phyloP scores from a whole-genome alignment of 2,888 invertebrate genomes.

The Melanargia galathea region DNA sequence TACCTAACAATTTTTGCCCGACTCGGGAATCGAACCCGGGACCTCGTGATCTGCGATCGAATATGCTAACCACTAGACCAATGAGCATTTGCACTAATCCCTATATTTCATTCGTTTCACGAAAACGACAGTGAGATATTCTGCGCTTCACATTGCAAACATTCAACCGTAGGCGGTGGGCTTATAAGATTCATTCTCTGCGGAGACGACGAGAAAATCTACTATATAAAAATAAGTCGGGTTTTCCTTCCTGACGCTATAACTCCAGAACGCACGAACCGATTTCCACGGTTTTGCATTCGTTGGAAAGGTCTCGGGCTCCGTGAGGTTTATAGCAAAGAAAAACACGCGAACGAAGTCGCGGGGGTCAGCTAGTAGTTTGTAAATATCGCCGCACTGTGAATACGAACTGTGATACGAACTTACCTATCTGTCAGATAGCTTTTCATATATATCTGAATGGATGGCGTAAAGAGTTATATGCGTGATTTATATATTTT shows the following conservation, averaged over 20 bases:
- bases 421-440: neutral
- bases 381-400: neutral
- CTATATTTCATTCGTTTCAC: slow-evolving; percentile 10
- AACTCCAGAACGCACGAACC: no score
- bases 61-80: no score
- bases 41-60: no score
- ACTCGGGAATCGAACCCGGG: no score
- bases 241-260: no score
- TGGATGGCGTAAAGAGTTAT: slow-evolving; percentile 8
- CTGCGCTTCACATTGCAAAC: neutral
- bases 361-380: neutral
- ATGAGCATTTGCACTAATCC: neutral
- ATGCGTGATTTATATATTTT: neutral
- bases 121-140: slow-evolving; percentile 12
- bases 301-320: no score
- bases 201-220: neutral
- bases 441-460: neutral
- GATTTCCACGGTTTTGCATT: no score
- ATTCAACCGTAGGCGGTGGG: neutral
- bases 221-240: no score
- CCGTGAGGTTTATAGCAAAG: no score
- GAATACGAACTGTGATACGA: neutral
- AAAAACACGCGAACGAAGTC: no score
- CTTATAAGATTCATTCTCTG: neutral
- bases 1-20: no score